Conservation (phyloP, 1,140 invertebrate species). For the Papilio polyxenes region DNA sequence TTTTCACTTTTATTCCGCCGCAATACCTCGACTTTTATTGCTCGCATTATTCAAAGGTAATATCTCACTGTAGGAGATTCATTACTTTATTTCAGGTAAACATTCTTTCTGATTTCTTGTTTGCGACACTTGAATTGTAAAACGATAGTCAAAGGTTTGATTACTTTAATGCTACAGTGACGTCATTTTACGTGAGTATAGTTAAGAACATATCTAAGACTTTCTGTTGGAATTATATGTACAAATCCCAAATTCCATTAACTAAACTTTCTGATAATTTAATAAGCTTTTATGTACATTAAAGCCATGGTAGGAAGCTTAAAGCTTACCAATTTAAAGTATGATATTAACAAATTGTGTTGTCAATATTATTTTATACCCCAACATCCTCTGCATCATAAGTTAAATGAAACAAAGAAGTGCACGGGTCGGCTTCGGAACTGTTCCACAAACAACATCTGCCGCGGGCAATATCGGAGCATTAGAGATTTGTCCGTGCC, state of each 20-base stretch:
- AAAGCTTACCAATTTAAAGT: background rate
- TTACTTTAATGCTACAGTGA: background rate
- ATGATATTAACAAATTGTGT: background rate
- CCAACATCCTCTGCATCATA: background rate
- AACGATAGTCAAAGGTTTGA: background rate
- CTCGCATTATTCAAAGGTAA: constrained; percentile 55
- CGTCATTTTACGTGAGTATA: background rate
- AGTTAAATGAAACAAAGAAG: constrained; percentile 34
- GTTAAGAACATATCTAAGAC: background rate
- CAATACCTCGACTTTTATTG: constrained; percentile 60
- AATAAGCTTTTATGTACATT: too few species aligned
- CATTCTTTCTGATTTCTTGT: constrained; percentile 6
- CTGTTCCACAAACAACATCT: constrained; percentile 55
- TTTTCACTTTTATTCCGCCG: constrained; percentile 53
- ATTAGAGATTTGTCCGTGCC: constrained; percentile 58
- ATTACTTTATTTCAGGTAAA: constrained; percentile 28
- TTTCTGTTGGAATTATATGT: background rate
- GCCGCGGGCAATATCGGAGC: constrained; percentile 53
- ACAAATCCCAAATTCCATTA: background rate
- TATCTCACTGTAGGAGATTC: constrained; percentile 46
- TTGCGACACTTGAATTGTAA: background rate
- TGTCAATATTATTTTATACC: background rate
- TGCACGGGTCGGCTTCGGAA: constrained; percentile 41
- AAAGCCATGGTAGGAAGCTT: too few species aligned
- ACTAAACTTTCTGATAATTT: too few species aligned